These are phyloP conservation scores for Asbolus verrucosus DNA, from an alignment of 1,140 invertebrate species.

Conservation along the genomic window DNA sequence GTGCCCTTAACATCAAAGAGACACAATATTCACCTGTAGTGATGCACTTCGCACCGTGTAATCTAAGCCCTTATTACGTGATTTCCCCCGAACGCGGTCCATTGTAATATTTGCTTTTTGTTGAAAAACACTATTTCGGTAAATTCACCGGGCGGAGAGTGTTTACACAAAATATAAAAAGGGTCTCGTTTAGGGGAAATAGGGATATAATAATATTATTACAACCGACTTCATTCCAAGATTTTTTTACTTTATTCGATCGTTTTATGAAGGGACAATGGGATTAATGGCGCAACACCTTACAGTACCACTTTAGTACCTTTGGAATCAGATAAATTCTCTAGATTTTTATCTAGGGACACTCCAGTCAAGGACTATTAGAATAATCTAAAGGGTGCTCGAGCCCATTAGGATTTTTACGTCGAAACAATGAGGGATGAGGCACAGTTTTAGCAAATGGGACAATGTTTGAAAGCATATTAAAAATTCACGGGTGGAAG, in stretches of 20 bases:
- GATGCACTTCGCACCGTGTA: constrained; percentile 51
- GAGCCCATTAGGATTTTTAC: constrained; percentile 6
- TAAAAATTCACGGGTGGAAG: constrained; percentile 36
- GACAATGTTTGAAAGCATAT: constrained; percentile 21
- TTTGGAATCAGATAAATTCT: constrained; percentile 16
- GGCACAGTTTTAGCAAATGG: too few species aligned
- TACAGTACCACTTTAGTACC: constrained; percentile 5
- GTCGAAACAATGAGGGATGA: too few species aligned
- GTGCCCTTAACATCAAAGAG: constrained; percentile 1
- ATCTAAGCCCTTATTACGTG: constrained; percentile 58
- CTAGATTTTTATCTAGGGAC: constrained; percentile 31
- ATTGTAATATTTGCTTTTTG: constrained; percentile 48
- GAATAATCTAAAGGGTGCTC: constrained; percentile 10
- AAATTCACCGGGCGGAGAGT: constrained; percentile 60
- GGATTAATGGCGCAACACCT: constrained; percentile 35
- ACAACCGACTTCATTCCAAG: constrained; percentile 54
- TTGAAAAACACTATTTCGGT: constrained; percentile 57
- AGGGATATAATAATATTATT: constrained; percentile 48
- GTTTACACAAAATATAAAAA: constrained; percentile 60
- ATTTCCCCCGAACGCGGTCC: constrained; percentile 57
- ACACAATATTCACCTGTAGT: constrained; percentile 17
- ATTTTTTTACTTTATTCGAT: constrained; percentile 52
- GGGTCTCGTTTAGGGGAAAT: constrained; percentile 41
- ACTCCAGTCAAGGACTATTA: constrained; percentile 18
- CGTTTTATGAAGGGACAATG: constrained; percentile 31